Evolutionary conservation across 2,888 invertebrate genomes (phyloP).

Genomic region (Harmothoe impar): DNA sequence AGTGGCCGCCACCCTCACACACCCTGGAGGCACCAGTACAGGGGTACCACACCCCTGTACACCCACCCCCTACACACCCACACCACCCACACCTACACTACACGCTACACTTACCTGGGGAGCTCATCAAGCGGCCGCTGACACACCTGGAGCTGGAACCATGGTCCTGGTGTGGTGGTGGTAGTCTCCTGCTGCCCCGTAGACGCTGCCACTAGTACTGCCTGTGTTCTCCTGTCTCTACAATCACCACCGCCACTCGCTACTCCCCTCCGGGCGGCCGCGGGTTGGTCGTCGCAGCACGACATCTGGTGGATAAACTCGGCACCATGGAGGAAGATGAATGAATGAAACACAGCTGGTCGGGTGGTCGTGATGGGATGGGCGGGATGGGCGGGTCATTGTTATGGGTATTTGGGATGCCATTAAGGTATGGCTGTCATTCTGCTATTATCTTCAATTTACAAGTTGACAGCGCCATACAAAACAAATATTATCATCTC

Average conservation of each 20-base stretch:
- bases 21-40: neutral
- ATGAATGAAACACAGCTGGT: too few relatives aligned
- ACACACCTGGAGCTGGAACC: neutral
- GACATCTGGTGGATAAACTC: slow-evolving; percentile 40
- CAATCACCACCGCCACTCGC: slow-evolving; percentile 49
- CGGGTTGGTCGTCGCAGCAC: neutral
- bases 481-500: too few relatives aligned
- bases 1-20: neutral
- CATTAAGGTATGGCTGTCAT: too few relatives aligned
- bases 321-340: neutral
- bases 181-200: neutral
- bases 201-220: neutral
- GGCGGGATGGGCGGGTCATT: too few relatives aligned
- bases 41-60: neutral
- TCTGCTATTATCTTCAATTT: too few relatives aligned
- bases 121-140: neutral
- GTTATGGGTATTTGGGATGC: too few relatives aligned
- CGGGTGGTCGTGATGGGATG: too few relatives aligned
- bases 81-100: neutral
- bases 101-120: slow-evolving; percentile 31
- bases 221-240: neutral
- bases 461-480: too few relatives aligned
- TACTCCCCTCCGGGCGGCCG: neutral
- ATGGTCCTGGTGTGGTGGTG: neutral
- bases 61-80: neutral